Evolutionary conservation across 1,140 invertebrate genomes (phyloP), one percentile per base, ranked within the genome.

Genomic region (Saccostrea glomerata): DNA sequence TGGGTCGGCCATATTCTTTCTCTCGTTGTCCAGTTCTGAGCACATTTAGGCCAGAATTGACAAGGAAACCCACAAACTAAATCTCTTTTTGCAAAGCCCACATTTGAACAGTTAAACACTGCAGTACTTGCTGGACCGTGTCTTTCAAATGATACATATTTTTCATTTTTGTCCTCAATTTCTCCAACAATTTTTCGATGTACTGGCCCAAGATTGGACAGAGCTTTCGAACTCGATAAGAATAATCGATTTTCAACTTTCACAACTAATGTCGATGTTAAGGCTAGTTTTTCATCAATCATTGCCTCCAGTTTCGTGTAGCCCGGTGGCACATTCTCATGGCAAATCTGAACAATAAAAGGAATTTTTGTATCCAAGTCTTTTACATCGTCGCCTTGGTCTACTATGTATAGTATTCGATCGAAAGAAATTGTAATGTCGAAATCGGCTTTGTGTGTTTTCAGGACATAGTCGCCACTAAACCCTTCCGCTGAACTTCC

Each of bases 41-140:
- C 30, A 36, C 2, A 36, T 36, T 82, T 82, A n/a, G 77, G 77
- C 77, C 77, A 82, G 30, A 47, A 82, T 40, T 6, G 77, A 82
- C 77, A 82, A 11, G 17, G 17, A 5, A 82, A 47, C 3, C 23
- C 77, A 30, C 40, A 47, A 25, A 82, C 77, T 9, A 82, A 17
- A 47, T 82, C 77, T 20, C 60, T 20, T 66, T 66, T 66, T 23
- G 60, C 60, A 23, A 20, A 66, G 17, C 60, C 60, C 1, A n/a
- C 60, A n/a, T 66, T 23, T 66, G 20, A n/a, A 23, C 60, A n/a
- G 5, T 66, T 23, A 9, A 66, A 20, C 17, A 23, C 23, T n/a
- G n/a, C 60, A 66, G 20, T 66, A 66, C 60, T 66, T 66, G 60
- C 60, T 66, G 60, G 60, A n/a, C 17, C 60, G 60, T 66, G 60